Base-by-base conservation (phyloP, 2,113 vertebrate genomes). In the Podilymbus podiceps region DNA sequence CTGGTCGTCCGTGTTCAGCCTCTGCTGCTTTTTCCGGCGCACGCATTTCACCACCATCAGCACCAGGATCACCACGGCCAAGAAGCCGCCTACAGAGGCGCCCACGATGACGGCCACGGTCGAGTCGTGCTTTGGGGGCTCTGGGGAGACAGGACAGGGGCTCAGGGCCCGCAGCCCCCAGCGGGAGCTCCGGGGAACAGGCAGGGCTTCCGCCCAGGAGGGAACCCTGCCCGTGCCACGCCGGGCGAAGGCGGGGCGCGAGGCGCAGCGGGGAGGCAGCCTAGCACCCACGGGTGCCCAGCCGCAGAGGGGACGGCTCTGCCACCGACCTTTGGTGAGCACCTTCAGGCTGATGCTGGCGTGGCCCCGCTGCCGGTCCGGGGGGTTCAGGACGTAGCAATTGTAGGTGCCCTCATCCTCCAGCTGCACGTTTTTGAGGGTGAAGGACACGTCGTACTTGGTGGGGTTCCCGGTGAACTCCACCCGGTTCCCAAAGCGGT, bases 31-130 rank as follows among this genome's bases (percentile, higher is more conserved):
- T 97, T 99, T 99, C 95, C 99, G 98, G 85, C 99, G 98, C 67
- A 99, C 98, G 3, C 99, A 99, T 52, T 99, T 99, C 93, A 99
- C 98, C 23, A 99, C 98, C 82, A 99, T 98, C 98, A 99, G 99
- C 95, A 98, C 99, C 82, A 99, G 98, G 97, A 99, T 99, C 79
- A 99, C 98, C 91, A 99, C 97, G 2, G 99, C 99, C 96, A 99
- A 95, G 49, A 99, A 98, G 13, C 99, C 99, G 2, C 99, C 99
- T 40, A 99, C 99, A 0, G 99, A 99, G 42, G 99, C 99, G 0
- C 99, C 99, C 76, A 99, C 99, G 5, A 98, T 99, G 93, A 99
- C 99, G 0, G 99, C 99, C 66, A 99, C 99, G 0, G 99, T 99
- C 7, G 99, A 99, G 96, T 99, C 99, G 14, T 99, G 98, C 25